Base-by-base conservation (phyloP, 2,888 invertebrate genomes). In the Tenthredo amoena region DNA sequence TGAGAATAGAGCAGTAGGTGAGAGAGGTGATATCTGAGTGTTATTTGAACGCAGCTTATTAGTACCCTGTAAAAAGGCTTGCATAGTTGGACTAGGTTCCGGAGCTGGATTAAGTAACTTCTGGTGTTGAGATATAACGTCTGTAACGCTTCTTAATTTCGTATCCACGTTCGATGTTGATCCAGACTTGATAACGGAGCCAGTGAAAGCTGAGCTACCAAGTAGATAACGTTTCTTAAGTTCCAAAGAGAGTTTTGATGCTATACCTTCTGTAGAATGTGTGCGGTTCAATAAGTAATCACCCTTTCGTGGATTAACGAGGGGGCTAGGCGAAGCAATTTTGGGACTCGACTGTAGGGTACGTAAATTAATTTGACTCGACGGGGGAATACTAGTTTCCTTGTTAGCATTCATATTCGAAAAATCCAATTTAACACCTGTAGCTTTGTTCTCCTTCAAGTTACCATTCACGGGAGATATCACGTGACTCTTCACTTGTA, bases 61-160 rank as follows among this genome's bases (percentile, higher is more conserved):
- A 10, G 93, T 92, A 18, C 94, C 94, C 89, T 96, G 95, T 85
- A 96, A 92, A 89, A 96, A 96, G 4, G 96, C 96, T 91, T 96
- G 96, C 96, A 96, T 96, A 74, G 95, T 95, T 0, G 96, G 95
- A 90, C 96, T 96, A 18, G 96, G 95, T 81, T 95, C 95, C 0
- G 96, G 95, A 0, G 97, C 97, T 0, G 97, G 97, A 92, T 97
- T 97, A 65, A 98, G 93, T 88, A 98, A 94, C 91, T 98, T 98
- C 90, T 98, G 98, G 91, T 98, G 97, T 91, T 98, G 98, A 0
- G 97, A 97, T 86, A 98, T 98, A 89, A 96, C 97, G 55, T 97
- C 97, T 88, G 97, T 96, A 91, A 98, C 96, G 86, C 96, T 97
- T 94, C 97, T 96, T 86, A 98, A 95, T 92, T 97, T 97, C 7